Evolutionary conservation across 1,140 invertebrate species (phyloP).

Genomic region (Nephila pilipes): DNA sequence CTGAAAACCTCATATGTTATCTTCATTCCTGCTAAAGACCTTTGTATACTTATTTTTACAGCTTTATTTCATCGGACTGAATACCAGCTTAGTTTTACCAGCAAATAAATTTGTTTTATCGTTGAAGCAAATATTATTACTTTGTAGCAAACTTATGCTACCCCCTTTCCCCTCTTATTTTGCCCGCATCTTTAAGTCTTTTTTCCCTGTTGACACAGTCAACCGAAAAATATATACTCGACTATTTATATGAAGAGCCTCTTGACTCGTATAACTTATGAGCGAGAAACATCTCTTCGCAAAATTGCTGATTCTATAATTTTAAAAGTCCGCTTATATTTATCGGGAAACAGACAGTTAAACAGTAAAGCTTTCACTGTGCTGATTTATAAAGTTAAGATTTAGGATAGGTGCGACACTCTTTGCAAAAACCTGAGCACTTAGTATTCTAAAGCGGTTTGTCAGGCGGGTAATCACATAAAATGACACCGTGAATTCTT

Average conservation of each 20-base stretch:
- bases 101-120: constrained; percentile 9
- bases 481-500: constrained; percentile 18
- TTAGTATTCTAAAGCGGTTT: constrained; percentile 32
- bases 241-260: constrained; percentile 19
- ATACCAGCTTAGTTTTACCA: background rate
- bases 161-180: background rate
- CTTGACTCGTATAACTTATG: background rate
- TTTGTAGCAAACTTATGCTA: background rate
- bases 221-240: background rate
- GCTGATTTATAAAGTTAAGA: constrained; percentile 39
- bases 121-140: constrained; percentile 17
- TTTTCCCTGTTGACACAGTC: background rate
- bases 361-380: constrained; percentile 33
- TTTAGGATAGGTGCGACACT: constrained; percentile 28
- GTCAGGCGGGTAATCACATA: constrained; percentile 30
- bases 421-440: constrained; percentile 3
- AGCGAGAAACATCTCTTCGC: background rate
- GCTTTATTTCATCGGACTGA: background rate
- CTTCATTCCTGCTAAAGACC: background rate
- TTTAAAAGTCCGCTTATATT: constrained; percentile 22
- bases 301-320: constrained; percentile 39
- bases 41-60: background rate
- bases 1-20: background rate
- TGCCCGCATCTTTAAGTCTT: background rate
- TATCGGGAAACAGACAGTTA: constrained; percentile 23